A percentile compares a stretch with the other conserved stretches of the same genome.
Conservation (phyloP, 1,140 invertebrate species). For the Aphelenchoides fujianensis region DNA sequence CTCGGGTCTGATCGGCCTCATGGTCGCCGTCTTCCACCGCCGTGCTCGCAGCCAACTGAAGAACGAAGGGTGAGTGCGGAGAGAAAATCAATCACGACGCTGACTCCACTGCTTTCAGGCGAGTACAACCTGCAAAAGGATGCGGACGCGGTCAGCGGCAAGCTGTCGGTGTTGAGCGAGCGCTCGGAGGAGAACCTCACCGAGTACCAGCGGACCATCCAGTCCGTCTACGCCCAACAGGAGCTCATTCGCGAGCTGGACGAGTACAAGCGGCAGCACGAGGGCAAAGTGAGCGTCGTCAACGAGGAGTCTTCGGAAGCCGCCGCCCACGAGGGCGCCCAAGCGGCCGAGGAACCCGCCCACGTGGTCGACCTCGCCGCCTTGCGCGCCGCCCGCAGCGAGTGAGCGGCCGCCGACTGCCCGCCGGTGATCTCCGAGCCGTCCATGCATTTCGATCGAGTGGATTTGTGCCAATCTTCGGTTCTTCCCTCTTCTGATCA, state of each 20-base stretch:
- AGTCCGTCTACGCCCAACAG: slow-evolving; percentile 54
- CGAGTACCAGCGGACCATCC: slow-evolving; percentile 61
- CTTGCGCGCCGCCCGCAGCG: neutral
- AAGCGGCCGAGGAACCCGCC: neutral
- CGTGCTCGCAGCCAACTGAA: slow-evolving; percentile 45
- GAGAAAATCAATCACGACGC: slow-evolving; percentile 18
- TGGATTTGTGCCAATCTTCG: too few relatives aligned
- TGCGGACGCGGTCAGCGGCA: slow-evolving; percentile 52
- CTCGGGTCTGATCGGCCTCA: slow-evolving; percentile 54
- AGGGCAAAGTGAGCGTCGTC: slow-evolving; percentile 14
- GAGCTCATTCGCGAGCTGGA: slow-evolving; percentile 44
- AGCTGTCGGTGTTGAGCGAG: slow-evolving; percentile 61
- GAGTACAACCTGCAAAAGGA: slow-evolving; percentile 42
- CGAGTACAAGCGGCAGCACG: slow-evolving; percentile 34
- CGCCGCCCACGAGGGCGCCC: neutral
- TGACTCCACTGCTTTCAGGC: slow-evolving; percentile 28
- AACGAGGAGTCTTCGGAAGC: slow-evolving; percentile 14
- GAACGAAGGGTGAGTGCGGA: slow-evolving; percentile 54
- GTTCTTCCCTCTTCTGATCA: too few relatives aligned
- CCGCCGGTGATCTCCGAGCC: neutral
- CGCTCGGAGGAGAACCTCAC: slow-evolving; percentile 59
- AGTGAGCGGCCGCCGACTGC: too few relatives aligned
- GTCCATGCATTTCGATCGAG: too few relatives aligned
- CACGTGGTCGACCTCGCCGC: neutral
- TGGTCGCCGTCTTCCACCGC: slow-evolving; percentile 47